Conservation (phyloP, 2,113 vertebrate genomes). For the Podilymbus podiceps region DNA sequence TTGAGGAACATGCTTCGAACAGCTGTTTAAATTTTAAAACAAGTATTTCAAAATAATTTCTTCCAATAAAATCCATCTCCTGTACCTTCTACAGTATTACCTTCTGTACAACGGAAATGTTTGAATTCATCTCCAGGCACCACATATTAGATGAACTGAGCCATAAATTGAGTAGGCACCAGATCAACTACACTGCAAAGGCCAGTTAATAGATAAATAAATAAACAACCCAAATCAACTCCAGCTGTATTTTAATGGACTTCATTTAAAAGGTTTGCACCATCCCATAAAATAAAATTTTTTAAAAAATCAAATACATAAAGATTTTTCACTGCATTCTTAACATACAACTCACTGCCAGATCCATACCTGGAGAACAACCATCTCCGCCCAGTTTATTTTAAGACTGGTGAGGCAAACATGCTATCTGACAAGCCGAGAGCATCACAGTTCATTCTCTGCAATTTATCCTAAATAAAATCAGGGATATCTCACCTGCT, state of each 20-base stretch:
- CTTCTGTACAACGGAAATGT: not conserved
- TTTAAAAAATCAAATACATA: fast-evolving
- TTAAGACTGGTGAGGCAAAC: not conserved
- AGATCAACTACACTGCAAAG: not conserved
- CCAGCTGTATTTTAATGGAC: not conserved
- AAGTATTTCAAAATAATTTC: not conserved
- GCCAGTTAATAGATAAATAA: not conserved
- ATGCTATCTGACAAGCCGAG: not conserved
- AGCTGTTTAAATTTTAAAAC: not conserved
- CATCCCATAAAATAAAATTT: not conserved
- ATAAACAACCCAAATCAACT: not conserved
- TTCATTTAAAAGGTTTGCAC: not conserved
- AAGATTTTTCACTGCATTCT: not conserved
- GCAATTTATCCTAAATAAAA: not conserved
- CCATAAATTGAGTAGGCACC: not conserved
- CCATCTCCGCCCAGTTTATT: not conserved
- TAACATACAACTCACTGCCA: not conserved
- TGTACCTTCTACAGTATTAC: not conserved
- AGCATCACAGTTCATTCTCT: not conserved
- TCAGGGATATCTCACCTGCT: slow-evolving; percentile 81
- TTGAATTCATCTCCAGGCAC: not conserved
- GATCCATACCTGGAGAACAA: not conserved
- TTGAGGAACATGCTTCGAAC: not conserved
- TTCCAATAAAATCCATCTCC: not conserved
- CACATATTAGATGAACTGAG: not conserved